Percentiles rank a stretch among this genome's conserved stretches.
These are phyloP conservation scores for Hypercompe scribonia DNA, from an alignment of 2,888 invertebrate genomes.

Conservation along the genomic window DNA sequence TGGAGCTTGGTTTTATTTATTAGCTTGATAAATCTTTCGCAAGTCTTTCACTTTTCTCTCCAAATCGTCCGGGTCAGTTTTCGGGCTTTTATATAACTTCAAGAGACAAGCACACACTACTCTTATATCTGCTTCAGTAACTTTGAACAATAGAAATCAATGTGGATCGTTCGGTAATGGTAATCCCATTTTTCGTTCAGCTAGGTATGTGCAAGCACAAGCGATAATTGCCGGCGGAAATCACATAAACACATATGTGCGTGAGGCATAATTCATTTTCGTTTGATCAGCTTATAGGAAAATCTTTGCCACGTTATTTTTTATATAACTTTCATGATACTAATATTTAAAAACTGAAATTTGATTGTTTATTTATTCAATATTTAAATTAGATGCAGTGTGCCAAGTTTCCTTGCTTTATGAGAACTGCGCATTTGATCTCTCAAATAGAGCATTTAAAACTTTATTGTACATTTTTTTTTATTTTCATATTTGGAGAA, in stretches of 20 bases:
- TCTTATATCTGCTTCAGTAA: conserved; percentile 92
- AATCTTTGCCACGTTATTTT: no score
- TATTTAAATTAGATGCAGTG: no score
- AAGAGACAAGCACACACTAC: conserved; percentile 94
- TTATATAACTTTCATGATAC: no score
- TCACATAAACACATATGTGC: conserved; percentile 98
- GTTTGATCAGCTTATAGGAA: no score
- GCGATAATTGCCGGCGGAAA: conserved; percentile 99
- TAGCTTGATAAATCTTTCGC: conserved; percentile 79
- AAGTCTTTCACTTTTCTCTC: conserved; percentile 77
- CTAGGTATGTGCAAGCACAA: conserved; percentile 99
- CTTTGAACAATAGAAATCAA: conserved; percentile 96
- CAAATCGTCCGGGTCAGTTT: conserved; percentile 88
- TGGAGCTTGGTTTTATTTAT: conserved; percentile 76
- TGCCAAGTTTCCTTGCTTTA: no score
- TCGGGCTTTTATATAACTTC: conserved; percentile 93
- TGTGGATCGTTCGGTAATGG: conserved; percentile 95
- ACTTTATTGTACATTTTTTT: no score
- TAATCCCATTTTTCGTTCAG: conserved; percentile 94
- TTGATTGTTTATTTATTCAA: no score
- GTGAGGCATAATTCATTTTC: conserved; percentile 99
- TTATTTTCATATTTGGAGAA: no score
- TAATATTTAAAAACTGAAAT: no score
- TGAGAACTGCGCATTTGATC: no score
- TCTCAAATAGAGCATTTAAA: no score